These are phyloP conservation scores for Drosophila lacteicornis DNA, from an alignment of 1,140 invertebrate species.

Conservation along the genomic window DNA sequence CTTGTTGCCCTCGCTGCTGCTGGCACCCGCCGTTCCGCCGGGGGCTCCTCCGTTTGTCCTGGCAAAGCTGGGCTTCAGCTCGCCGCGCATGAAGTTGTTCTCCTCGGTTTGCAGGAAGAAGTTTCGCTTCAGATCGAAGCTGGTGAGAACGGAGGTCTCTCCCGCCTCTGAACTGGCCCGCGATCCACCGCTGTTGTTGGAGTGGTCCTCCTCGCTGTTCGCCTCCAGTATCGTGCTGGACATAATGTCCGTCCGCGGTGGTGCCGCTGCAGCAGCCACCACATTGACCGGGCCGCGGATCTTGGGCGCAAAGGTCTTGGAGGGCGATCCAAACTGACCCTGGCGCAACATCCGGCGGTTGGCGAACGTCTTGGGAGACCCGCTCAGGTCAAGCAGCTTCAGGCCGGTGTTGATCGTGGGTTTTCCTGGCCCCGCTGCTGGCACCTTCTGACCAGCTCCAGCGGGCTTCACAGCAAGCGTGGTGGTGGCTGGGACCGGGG, in stretches of 20 bases:
- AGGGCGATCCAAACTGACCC: constrained; percentile 85
- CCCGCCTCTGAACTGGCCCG: constrained; percentile 47
- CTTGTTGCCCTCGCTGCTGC: constrained; percentile 54
- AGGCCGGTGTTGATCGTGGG: constrained; percentile 83
- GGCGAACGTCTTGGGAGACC: constrained; percentile 88
- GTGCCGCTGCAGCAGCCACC: constrained; percentile 89
- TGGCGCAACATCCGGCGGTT: constrained; percentile 87
- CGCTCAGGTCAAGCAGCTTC: constrained; percentile 87
- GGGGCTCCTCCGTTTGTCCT: constrained; percentile 24
- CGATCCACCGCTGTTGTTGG: constrained; percentile 69
- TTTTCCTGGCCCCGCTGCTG: constrained; percentile 41
- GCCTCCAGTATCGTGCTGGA: constrained; percentile 94
- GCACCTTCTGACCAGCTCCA: constrained; percentile 18
- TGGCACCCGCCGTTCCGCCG: constrained; percentile 18
- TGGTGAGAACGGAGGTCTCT: constrained; percentile 38
- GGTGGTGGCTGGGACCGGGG: background rate
- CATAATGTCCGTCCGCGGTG: constrained; percentile 91
- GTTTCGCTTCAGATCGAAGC: constrained; percentile 79
- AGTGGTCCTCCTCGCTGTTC: constrained; percentile 89
- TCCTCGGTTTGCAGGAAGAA: constrained; percentile 84
- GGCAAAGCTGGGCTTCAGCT: constrained; percentile 74
- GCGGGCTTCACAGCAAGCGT: constrained; percentile 1
- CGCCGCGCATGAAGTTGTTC: constrained; percentile 84
- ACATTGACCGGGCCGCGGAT: constrained; percentile 85
- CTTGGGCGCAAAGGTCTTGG: constrained; percentile 87